Evolutionary conservation across 2,113 vertebrate species (phyloP).

Genomic region (Colaptes auratus): DNA sequence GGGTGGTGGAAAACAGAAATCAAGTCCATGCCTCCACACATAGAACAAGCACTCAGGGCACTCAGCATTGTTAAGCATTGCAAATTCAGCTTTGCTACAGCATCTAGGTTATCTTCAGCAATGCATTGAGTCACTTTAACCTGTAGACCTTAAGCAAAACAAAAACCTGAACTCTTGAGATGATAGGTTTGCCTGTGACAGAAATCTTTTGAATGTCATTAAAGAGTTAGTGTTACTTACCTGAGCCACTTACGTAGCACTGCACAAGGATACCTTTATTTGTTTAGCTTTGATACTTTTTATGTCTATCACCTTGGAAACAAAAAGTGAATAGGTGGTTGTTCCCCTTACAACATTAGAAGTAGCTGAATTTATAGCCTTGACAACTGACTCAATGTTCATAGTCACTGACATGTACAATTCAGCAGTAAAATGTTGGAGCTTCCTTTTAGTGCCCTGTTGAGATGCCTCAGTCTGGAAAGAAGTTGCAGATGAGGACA

Average conservation of each 20-base stretch:
- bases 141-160: background rate
- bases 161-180: background rate
- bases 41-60: fast-evolving
- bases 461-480: background rate
- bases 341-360: background rate
- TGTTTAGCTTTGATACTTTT: background rate
- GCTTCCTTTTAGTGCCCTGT: background rate
- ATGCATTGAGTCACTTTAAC: background rate
- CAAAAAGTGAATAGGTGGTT: background rate
- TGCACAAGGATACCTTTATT: background rate
- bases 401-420: background rate
- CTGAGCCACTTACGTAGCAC: background rate
- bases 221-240: background rate
- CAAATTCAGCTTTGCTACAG: background rate
- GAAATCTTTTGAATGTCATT: background rate
- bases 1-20: background rate
- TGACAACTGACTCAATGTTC: background rate
- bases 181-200: background rate
- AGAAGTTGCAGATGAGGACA: background rate
- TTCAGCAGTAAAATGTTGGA: background rate
- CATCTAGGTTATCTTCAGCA: background rate
- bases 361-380: background rate
- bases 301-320: slow-evolving; percentile 21
- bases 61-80: fast-evolving
- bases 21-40: fast-evolving